phyloP scores from a whole-genome alignment of 2,113 vertebrate genomes.

The Semnornis frantzii region DNA sequence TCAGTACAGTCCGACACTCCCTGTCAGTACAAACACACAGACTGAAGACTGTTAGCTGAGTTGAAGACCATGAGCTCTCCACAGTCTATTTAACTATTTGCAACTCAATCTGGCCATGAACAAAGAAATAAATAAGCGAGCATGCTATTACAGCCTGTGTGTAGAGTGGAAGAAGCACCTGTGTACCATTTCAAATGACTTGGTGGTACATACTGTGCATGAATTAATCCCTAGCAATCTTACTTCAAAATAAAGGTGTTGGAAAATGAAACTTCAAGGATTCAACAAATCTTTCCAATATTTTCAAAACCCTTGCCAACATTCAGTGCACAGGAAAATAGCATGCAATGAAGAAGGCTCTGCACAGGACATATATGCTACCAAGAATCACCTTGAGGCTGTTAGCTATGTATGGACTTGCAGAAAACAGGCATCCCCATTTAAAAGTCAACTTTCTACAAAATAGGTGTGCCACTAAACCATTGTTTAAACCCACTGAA shows the following conservation, averaged over 20 bases:
- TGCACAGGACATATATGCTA: neutral
- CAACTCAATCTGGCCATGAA: neutral
- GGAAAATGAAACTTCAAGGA: neutral
- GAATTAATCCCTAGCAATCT: neutral
- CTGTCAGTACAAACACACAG: neutral
- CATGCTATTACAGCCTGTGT: neutral
- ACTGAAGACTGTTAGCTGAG: neutral
- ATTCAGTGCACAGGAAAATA: neutral
- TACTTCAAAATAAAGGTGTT: neutral
- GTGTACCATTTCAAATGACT: neutral
- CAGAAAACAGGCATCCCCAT: conserved; percentile 35
- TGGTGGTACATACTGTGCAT: neutral
- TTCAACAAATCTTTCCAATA: neutral
- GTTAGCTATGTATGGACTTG: conserved; percentile 27
- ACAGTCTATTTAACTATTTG: neutral
- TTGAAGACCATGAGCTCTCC: neutral
- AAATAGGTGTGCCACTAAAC: conserved; percentile 61
- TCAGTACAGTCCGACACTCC: neutral
- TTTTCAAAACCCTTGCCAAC: neutral
- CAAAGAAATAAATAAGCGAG: neutral
- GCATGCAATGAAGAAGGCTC: neutral
- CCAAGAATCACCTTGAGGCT: conserved; percentile 6
- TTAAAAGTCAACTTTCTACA: conserved; percentile 55
- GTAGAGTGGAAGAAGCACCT: neutral
- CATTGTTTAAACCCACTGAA: conserved; percentile 68